A percentile compares a stretch with the other conserved stretches of the same genome.
phyloP scores from a whole-genome alignment of 2,888 invertebrate genomes.

The Rhamphomyia laevipes region DNA sequence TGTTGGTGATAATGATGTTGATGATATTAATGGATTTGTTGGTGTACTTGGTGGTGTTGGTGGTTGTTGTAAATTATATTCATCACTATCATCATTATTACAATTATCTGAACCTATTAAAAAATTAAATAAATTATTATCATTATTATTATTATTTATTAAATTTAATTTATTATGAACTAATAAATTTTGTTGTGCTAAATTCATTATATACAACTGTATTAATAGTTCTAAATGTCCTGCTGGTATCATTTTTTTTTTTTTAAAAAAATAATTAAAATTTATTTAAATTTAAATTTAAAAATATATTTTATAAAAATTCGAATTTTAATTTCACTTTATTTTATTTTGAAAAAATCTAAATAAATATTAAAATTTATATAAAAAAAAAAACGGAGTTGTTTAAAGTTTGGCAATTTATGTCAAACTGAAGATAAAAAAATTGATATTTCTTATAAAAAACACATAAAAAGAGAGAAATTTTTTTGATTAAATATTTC shows the following conservation, averaged over 20 bases:
- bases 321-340: too few species aligned
- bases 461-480: too few species aligned
- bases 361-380: background rate
- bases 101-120: background rate
- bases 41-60: background rate
- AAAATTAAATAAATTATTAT: background rate
- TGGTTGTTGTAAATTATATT: background rate
- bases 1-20: background rate
- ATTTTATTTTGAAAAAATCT: background rate
- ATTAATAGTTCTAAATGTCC: conserved; percentile 3
- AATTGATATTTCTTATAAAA: too few species aligned
- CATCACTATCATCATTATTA: background rate
- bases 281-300: background rate
- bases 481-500: too few species aligned
- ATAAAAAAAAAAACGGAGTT: background rate
- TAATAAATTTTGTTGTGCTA: conserved; percentile 2
- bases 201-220: conserved; percentile 3
- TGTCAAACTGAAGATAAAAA: conserved; percentile 7
- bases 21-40: background rate
- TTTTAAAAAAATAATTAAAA: background rate
- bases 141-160: background rate
- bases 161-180: background rate
- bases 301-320: too few species aligned
- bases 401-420: conserved; percentile 6
- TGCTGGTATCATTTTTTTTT: background rate